Percentiles rank a stretch among this genome's conserved stretches.
These are phyloP conservation scores for Chiloscyllium punctatum DNA, from an alignment of 2,797 vertebrate genomes.

Conservation along the genomic window DNA sequence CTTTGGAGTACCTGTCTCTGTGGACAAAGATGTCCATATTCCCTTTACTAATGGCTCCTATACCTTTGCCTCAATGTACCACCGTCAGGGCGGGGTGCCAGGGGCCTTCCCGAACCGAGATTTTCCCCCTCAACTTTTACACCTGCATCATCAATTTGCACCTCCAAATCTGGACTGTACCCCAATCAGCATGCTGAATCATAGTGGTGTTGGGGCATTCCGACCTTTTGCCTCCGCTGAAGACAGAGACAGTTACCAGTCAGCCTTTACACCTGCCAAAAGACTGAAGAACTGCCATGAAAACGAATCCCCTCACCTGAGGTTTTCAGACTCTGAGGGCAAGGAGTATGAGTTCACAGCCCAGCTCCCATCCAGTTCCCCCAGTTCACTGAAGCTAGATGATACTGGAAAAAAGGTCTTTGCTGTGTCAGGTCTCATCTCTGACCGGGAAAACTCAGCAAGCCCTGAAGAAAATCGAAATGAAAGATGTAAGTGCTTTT, in stretches of 20 bases:
- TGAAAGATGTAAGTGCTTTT: conserved; percentile 89
- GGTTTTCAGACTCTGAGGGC: conserved; percentile 95
- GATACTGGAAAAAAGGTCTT: conserved; percentile 98
- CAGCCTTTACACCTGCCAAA: conserved; percentile 95
- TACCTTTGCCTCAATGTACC: conserved; percentile 98
- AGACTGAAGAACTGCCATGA: conserved; percentile 96
- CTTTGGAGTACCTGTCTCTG: conserved; percentile 89
- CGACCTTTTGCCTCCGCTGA: conserved; percentile 92
- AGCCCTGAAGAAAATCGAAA: conserved; percentile 90
- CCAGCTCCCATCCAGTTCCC: conserved; percentile 87
- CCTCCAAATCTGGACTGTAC: conserved; percentile 97
- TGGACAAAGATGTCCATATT: conserved; percentile 95
- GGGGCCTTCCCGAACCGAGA: conserved; percentile 92
- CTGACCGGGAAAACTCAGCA: conserved; percentile 92
- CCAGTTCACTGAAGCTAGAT: conserved; percentile 89
- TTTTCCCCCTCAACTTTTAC: conserved; percentile 92
- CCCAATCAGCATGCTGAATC: conserved; percentile 96
- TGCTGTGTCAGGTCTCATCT: conserved; percentile 94
- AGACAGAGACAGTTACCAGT: conserved; percentile 95
- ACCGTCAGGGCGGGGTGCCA: conserved; percentile 86
- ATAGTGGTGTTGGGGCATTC: conserved; percentile 94
- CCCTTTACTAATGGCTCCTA: conserved; percentile 98
- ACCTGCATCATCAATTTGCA: conserved; percentile 96
- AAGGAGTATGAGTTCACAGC: conserved; percentile 95
- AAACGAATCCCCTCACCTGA: conserved; percentile 91